These are phyloP conservation scores for Apeltes quadracus DNA, from an alignment of 2,113 vertebrate species.

Conservation along the genomic window DNA sequence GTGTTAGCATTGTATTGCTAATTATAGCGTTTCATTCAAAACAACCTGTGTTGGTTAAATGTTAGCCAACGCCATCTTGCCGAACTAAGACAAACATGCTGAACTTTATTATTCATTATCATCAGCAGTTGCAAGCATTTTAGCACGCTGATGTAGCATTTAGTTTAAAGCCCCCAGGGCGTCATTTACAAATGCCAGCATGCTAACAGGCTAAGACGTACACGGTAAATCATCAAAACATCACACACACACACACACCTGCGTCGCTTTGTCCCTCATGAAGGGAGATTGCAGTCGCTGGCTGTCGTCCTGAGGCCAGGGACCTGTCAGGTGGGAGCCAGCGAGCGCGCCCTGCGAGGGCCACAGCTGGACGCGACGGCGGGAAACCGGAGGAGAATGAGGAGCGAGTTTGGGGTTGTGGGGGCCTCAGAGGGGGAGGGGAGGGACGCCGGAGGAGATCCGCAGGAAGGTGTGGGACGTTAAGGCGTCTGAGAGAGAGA, in stretches of 20 bases:
- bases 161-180: background rate
- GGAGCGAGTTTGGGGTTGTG: slow-evolving; percentile 23
- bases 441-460: slow-evolving; percentile 6
- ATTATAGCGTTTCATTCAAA: background rate
- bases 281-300: slow-evolving; percentile 87
- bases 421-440: slow-evolving; percentile 17
- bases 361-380: slow-evolving; percentile 85
- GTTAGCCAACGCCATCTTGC: too few species aligned
- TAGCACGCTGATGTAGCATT: background rate
- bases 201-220: background rate
- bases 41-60: too few species aligned
- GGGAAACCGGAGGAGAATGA: slow-evolving; percentile 72
- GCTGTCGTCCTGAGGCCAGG: slow-evolving; percentile 94
- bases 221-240: background rate
- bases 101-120: too few species aligned
- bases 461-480: slow-evolving; percentile 36
- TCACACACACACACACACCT: slow-evolving; percentile 79
- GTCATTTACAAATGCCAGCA: background rate
- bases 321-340: slow-evolving; percentile 92
- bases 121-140: too few species aligned
- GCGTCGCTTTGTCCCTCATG: slow-evolving; percentile 98
- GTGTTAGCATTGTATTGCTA: background rate
- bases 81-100: background rate
- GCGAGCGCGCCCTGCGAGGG: slow-evolving; percentile 90
- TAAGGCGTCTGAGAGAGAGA: slow-evolving; percentile 58